Percentiles rank a stretch among this genome's conserved stretches.
phyloP scores from a whole-genome alignment of 2,888 invertebrate species.

The Isotomurus palustris region DNA sequence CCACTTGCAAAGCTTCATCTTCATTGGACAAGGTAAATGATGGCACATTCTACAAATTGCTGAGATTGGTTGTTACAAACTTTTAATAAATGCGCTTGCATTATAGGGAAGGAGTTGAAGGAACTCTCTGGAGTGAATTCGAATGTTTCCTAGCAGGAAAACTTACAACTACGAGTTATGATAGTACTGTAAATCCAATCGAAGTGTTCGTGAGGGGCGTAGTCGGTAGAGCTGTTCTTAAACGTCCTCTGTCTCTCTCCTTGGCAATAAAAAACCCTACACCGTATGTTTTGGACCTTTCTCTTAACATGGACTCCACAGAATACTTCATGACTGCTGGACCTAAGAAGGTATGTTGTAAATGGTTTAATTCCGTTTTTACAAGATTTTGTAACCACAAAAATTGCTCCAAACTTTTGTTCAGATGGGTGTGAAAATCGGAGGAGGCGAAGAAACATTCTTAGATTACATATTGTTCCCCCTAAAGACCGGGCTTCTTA shows the following conservation, averaged over 20 bases:
- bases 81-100: background rate
- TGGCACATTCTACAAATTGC: background rate
- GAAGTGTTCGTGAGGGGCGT: no score
- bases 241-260: constrained; percentile 60
- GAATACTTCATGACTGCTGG: constrained; percentile 95
- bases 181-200: no score
- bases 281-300: constrained; percentile 65
- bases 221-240: constrained; percentile 31
- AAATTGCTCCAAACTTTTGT: no score
- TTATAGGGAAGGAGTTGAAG: constrained; percentile 8
- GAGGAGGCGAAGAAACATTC: no score
- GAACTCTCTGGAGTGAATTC: constrained; percentile 10
- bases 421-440: no score
- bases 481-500: no score
- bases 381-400: no score
- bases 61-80: background rate
- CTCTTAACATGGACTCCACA: constrained; percentile 70
- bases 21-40: background rate
- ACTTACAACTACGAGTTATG: no score
- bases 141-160: no score
- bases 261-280: constrained; percentile 71
- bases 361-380: no score
- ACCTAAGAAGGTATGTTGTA: constrained; percentile 84
- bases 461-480: no score
- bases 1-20: background rate